A percentile compares a stretch with the other conserved stretches of the same genome.
These are phyloP conservation scores for Oedothorax gibbosus DNA, from an alignment of 1,140 invertebrate genomes.

Conservation along the genomic window DNA sequence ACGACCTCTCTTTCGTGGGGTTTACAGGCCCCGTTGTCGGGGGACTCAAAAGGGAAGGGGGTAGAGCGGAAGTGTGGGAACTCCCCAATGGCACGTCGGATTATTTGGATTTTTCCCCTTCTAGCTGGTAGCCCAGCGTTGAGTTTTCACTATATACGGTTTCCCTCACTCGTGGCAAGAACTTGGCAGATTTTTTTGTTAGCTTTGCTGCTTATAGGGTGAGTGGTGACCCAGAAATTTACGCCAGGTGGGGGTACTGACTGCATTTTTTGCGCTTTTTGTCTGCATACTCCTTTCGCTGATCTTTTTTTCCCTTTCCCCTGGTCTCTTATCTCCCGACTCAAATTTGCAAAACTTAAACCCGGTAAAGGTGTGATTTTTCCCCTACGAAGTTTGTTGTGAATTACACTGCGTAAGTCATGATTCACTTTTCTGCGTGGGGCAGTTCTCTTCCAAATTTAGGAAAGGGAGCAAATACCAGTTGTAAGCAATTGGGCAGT, in stretches of 20 bases:
- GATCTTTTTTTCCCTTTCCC: not conserved
- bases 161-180: too few relatives aligned
- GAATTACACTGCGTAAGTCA: not conserved
- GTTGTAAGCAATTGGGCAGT: not conserved
- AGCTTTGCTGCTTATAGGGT: too few relatives aligned
- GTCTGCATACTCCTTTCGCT: not conserved
- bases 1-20: not conserved
- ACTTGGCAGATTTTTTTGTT: too few relatives aligned
- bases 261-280: not conserved
- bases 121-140: too few relatives aligned
- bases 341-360: not conserved
- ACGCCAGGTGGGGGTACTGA: too few relatives aligned
- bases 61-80: not conserved
- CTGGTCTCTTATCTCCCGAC: not conserved
- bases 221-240: too few relatives aligned
- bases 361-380: not conserved
- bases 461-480: not conserved
- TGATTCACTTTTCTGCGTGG: not conserved
- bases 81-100: too few relatives aligned
- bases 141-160: too few relatives aligned
- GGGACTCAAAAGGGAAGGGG: too few relatives aligned
- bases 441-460: not conserved
- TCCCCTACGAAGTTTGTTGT: constrained; percentile 14
- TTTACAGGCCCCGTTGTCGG: too few relatives aligned
- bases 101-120: too few relatives aligned